Evolutionary conservation across 2,888 invertebrate species (phyloP).

Genomic region (Agonopterix heracliana): DNA sequence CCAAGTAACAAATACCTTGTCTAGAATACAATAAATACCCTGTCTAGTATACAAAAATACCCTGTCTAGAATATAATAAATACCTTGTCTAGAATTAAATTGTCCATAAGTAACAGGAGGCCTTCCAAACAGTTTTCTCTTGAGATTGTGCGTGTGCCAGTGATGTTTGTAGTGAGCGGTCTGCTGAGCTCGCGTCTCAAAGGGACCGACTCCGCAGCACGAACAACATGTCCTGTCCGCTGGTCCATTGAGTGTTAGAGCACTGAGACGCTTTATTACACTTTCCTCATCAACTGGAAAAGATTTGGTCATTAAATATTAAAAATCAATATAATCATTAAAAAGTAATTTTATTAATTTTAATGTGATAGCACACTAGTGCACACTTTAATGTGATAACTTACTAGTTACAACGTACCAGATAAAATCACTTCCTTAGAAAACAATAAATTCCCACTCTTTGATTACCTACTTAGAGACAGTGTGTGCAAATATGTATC

Average conservation of each 20-base stretch:
- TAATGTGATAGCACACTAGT: no score
- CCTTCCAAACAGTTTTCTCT: slow-evolving; percentile 79
- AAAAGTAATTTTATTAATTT: no score
- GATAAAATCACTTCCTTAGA: no score
- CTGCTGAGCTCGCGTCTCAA: slow-evolving; percentile 78
- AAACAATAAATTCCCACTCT: no score
- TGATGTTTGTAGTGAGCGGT: slow-evolving; percentile 87
- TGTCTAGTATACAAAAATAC: no score
- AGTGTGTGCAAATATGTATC: no score
- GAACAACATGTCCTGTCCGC: slow-evolving; percentile 61
- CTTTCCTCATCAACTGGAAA: slow-evolving; percentile 63
- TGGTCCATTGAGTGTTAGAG: slow-evolving; percentile 51
- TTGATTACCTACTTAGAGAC: no score
- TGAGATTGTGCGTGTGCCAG: slow-evolving; percentile 90
- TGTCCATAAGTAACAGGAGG: slow-evolving; percentile 50
- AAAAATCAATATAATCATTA: background rate
- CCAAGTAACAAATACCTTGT: no score
- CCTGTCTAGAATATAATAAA: background rate
- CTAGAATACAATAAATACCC: no score
- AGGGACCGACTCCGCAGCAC: slow-evolving; percentile 70
- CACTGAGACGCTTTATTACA: slow-evolving; percentile 57
- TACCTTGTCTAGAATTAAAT: slow-evolving; percentile 61
- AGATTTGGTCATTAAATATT: slow-evolving; percentile 4
- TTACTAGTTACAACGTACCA: no score
- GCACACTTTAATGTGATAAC: no score